Evolutionary conservation across 1,140 invertebrate species (phyloP), one percentile per base, ranked within the genome.

Genomic region (Melitaea cinxia): DNA sequence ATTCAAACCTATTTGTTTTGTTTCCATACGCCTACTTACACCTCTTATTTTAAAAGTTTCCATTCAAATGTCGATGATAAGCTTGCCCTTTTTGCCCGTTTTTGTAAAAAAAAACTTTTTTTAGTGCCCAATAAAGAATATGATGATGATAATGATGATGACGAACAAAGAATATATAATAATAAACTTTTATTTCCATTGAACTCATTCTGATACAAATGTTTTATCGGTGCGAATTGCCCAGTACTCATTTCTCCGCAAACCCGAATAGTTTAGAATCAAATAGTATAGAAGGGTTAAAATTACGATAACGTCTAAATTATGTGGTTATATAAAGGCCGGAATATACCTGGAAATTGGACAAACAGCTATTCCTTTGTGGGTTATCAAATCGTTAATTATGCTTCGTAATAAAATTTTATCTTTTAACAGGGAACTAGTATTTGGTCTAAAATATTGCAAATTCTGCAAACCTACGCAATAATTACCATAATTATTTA

Each of bases 281-380:
- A 50, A 61, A 56, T 37, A 52, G 54, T 30, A 19, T 19, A 24
- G 53, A 62, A 57, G 30, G 37, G 52, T 42, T 12, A 24, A 55
- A 23, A 45, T 55, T 45, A 62, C 60, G 60, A 62, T 47, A 42
- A 42, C 3, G 37, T 7, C 9, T 42, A 42, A 42, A 47, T 47
- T 47, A 47, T 47, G 42, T 47, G 17, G 42, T 47, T 47, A 21
- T 10, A 47, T 47, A 47, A 21, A 47, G 21, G 21, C 42, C 21
- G 19, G 21, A 47, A 21, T 47, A 12, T 47, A 47, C 12, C 42
- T 23, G 42, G 19, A 47, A 23, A 47, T 47, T 47, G 17, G 14
- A 47, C 42, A 24, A 47, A 23, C 12, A 23, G 21, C 19, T 24
- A 47, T 23, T 21, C 42, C 19, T 10, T 47, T 47, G 19, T 23